Conservation (phyloP, 2,888 invertebrate species). For the Cryptus viduatorius region DNA sequence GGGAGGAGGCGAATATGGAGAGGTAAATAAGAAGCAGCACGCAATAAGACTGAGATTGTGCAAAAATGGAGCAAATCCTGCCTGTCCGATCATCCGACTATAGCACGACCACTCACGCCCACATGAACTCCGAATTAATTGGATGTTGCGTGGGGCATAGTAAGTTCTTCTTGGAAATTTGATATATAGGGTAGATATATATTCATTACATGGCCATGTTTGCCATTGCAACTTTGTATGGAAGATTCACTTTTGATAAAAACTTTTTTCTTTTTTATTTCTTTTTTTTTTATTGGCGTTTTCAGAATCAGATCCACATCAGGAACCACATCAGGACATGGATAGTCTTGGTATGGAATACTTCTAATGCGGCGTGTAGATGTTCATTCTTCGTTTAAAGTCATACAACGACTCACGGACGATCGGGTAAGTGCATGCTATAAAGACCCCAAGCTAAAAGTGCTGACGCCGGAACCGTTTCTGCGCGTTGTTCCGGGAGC, state of each 20-base stretch:
- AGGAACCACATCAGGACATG: too few species aligned
- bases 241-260: neutral
- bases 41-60: constrained; percentile 72
- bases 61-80: constrained; percentile 70
- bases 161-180: constrained; percentile 60
- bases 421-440: constrained; percentile 5
- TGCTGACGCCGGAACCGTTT: constrained; percentile 66
- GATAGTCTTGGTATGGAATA: neutral
- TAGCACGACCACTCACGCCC: constrained; percentile 70
- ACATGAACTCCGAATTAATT: constrained; percentile 82
- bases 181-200: constrained; percentile 24
- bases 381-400: constrained; percentile 7
- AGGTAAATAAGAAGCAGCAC: constrained; percentile 68
- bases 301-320: neutral
- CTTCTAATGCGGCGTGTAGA: neutral
- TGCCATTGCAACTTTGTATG: constrained; percentile 3
- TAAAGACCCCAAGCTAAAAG: constrained; percentile 44
- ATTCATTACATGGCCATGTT: neutral
- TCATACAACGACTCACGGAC: neutral
- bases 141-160: constrained; percentile 76
- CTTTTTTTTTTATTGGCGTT: neutral
- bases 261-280: neutral
- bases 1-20: constrained; percentile 55
- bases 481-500: constrained; percentile 56
- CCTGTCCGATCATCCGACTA: constrained; percentile 56